A percentile compares a stretch with the other conserved stretches of the same genome.
phyloP scores from a whole-genome alignment of 2,113 vertebrate species.

The Nothoprocta perdicaria region DNA sequence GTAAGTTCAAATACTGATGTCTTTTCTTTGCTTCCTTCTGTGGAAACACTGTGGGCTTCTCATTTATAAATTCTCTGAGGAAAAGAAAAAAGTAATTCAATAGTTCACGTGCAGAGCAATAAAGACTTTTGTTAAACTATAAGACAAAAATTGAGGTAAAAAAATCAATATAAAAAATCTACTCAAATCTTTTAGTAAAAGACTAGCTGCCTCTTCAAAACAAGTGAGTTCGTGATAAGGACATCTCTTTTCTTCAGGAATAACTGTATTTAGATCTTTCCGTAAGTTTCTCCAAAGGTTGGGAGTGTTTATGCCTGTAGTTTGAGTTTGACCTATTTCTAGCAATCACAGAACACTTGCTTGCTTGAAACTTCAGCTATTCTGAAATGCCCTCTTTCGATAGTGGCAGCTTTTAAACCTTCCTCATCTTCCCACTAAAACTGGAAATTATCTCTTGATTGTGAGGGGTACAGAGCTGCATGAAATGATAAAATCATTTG shows the following conservation, averaged over 20 bases:
- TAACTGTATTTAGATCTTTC: background rate
- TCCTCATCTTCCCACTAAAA: slow-evolving; percentile 36
- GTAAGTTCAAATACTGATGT: background rate
- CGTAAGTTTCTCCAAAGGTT: slow-evolving; percentile 4
- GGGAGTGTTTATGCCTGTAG: background rate
- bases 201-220: background rate
- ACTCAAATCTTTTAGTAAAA: background rate
- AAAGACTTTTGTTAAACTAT: background rate
- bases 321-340: slow-evolving; percentile 36
- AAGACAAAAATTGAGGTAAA: background rate
- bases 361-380: background rate
- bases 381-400: slow-evolving; percentile 21
- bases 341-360: slow-evolving; percentile 8
- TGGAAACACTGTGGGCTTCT: background rate
- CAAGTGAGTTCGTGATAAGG: background rate
- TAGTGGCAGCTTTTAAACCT: slow-evolving; percentile 33
- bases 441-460: slow-evolving; percentile 36
- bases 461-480: slow-evolving; percentile 2
- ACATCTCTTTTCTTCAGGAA: background rate
- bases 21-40: background rate
- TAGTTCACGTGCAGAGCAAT: background rate
- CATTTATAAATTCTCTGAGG: background rate
- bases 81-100: background rate
- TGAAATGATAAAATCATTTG: slow-evolving; percentile 24
- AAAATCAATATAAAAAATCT: background rate